phyloP scores from a whole-genome alignment of 2,113 vertebrate genomes.

The Megatriorchis doriae region DNA sequence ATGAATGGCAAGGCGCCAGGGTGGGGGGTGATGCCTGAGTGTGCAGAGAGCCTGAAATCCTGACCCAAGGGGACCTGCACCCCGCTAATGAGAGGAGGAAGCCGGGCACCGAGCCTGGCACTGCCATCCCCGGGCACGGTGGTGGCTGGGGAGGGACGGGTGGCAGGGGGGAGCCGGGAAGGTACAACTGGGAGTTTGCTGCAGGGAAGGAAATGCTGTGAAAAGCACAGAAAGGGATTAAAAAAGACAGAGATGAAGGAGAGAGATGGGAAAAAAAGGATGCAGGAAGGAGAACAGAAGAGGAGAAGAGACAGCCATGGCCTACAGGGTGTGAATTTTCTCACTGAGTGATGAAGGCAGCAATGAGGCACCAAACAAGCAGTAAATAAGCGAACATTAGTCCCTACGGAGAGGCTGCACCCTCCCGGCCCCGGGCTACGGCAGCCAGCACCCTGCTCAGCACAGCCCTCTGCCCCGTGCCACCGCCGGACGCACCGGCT shows the following conservation, averaged over 20 bases:
- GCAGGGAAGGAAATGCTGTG: neutral
- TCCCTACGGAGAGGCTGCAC: neutral
- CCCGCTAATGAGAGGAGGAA: neutral
- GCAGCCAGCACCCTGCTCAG: neutral
- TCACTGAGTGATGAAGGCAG: neutral
- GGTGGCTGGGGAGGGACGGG: neutral
- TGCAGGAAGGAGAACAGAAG: neutral
- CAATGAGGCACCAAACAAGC: neutral
- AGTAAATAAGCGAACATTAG: neutral
- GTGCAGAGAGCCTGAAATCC: neutral
- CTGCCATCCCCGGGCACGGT: fast-evolving
- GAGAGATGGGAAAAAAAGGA: neutral
- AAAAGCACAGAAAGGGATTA: neutral
- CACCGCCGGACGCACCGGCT: fast-evolving
- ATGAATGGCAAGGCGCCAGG: fast-evolving
- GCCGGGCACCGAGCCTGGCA: neutral
- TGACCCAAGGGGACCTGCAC: neutral
- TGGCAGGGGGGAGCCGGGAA: fast-evolving
- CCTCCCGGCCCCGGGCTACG: neutral
- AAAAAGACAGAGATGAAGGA: neutral
- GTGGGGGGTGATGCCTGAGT: fast-evolving
- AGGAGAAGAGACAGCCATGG: neutral
- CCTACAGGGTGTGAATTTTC: neutral
- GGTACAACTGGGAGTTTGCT: neutral
- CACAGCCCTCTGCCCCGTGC: neutral